Percentiles rank a stretch among this genome's conserved stretches.
These are phyloP conservation scores for Geococcyx californianus DNA, from an alignment of 2,113 vertebrate species.

Conservation along the genomic window DNA sequence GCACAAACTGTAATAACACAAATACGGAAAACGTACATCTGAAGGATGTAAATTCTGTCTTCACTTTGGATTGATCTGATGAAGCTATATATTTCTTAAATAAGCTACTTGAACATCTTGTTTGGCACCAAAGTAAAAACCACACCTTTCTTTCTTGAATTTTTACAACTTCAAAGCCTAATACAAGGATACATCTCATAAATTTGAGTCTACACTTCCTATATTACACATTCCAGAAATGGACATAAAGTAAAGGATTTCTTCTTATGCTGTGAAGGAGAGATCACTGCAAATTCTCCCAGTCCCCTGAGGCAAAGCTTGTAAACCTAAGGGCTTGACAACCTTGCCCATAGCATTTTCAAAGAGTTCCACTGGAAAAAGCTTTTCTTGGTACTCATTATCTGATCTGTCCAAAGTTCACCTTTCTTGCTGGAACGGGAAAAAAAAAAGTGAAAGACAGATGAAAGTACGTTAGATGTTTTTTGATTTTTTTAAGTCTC, in stretches of 20 bases:
- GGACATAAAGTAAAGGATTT: background rate
- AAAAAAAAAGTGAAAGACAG: background rate
- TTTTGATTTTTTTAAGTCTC: slow-evolving; percentile 33
- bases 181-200: background rate
- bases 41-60: background rate
- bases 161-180: background rate
- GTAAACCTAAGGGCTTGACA: slow-evolving; percentile 34
- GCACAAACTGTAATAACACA: background rate
- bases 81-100: background rate
- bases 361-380: slow-evolving; percentile 8
- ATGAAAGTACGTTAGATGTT: slow-evolving; percentile 42
- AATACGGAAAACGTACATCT: background rate
- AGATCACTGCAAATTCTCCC: slow-evolving; percentile 22
- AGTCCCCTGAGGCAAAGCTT: background rate
- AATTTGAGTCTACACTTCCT: background rate
- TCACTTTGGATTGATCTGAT: background rate
- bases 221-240: background rate
- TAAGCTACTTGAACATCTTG: background rate
- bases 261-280: background rate
- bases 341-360: slow-evolving; percentile 30
- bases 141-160: background rate
- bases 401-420: slow-evolving; percentile 42
- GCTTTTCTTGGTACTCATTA: slow-evolving; percentile 40
- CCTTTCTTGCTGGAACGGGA: background rate
- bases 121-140: slow-evolving; percentile 4